Evolutionary conservation across 2,888 invertebrate species (phyloP), one percentile per base, ranked within the genome.

Genomic region (Dicycla oo): DNA sequence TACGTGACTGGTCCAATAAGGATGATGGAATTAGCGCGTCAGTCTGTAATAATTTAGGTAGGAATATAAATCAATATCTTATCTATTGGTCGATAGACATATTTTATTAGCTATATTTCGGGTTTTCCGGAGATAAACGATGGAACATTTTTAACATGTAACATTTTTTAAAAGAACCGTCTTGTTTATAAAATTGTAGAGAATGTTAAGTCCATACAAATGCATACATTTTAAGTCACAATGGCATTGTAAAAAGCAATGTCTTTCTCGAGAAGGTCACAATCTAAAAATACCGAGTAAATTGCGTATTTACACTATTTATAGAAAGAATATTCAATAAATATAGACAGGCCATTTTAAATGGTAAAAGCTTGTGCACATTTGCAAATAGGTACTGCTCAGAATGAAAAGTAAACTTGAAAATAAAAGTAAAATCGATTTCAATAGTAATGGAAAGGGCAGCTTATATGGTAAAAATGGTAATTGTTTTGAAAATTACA

Each of bases 281-380:
- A 51, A n/a, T 49, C 67, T 82, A 80, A 78, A 78, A 72, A 73
- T 80, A 82, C 60, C 64, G n/a, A 38, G 57, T 68, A 54, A 72
- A 64, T 68, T 82, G 67, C 47, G 73, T 61, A 61, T 69, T 76
- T 40, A 69, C 49, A 81, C 56, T 63, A 78, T 79, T 79, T 79
- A 67, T 82, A 60, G 58, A 67, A 47, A 51, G 18, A 72, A 63
- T 67, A 72, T 67, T 82, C 63, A 60, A 67, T 78, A 67, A 82
- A 67, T 49, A 81, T 54, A 69, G 47, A 53, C 38, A 64, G 47
- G 56, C 53, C 8, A 1, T 60, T 81, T 67, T 67, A 64, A 67
- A 64, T 67, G 20, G 57, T 53, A 63, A 70, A 51, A 38, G 15
- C 11, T 56, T 20, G 26, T 20, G n/a, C 26, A 63, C n/a, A 34